Evolutionary conservation across 1,140 invertebrate species (phyloP), one percentile per base, ranked within the genome.

Genomic region (Helicoverpa zea): DNA sequence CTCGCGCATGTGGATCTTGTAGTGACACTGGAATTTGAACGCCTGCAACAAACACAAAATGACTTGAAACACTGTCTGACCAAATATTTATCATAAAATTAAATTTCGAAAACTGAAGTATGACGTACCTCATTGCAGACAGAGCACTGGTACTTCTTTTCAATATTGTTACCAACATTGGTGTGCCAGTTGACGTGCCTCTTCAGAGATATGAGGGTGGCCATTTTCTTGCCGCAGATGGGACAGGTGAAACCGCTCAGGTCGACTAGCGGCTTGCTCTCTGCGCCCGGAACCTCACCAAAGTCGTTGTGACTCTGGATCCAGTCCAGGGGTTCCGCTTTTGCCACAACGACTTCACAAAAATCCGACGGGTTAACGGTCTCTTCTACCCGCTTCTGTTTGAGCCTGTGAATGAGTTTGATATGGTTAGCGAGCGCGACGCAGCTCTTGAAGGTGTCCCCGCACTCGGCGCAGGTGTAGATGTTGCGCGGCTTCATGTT

Each of bases 261-360:
- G 73, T 91, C 86, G 18, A 92, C 89, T 0, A 87, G 77, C 23
- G 89, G 87, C 11, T 66, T 79, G n/a, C 35, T 77, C 5, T 87
- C 79, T 0, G n/a, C 77, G 75, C 79, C 83, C 83, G 93, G 90
- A 88, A 89, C 91, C 86, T 91, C 90, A 13, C 83, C 84, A 82
- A 88, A 88, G 92, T 88, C 92, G 94, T 93, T 94, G 92, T 91
- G 90, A 92, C 86, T 89, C 91, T 94, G 92, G 88, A 90, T 81
- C 54, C 75, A 80, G 68, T 93, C 92, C 91, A 92, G 90, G 85
- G 91, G 92, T 89, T 94, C 93, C 91, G 93, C 86, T 83, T 93
- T 94, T 51, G 90, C 91, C 91, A 95, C 94, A 93, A 95, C 94
- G 93, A 94, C 93, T 83, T 95, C 94, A 91, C 94, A 95, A 95